Base-by-base conservation (phyloP, 2,797 vertebrate genomes). In the Threskiornis aethiopicus region DNA sequence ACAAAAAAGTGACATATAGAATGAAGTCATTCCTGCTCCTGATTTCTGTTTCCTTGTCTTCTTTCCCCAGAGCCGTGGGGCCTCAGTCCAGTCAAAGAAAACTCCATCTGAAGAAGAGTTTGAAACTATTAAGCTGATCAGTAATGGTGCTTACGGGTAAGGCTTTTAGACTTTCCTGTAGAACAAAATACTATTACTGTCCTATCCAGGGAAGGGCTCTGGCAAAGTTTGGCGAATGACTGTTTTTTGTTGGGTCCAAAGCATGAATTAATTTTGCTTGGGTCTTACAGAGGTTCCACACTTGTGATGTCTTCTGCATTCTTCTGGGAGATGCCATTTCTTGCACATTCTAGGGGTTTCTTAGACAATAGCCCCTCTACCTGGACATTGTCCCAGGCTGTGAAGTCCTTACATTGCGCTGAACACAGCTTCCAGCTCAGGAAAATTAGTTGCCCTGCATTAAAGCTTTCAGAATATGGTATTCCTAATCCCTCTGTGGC, bases 61-160 rank as follows among this genome's bases (percentile, higher is more conserved):
- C 62, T 95, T 97, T 91, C n/a, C 37, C 29, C 93, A 99, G 99
- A 98, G 98, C 95, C 99, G 97, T 67, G 98, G 98, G 37, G 97
- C 98, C 33, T 92, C 98, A 4, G 94, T 98, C 61, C 98, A 98
- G 42, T 96, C 98, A 47, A 98, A 98, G 89, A 99, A 99, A 98
- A 96, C 99, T 3, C 99, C 99, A 1, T 98, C 98, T 77, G 99
- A 99, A 96, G 99, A 99, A 87, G 99, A 99, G 96, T 99, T 99
- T 94, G 99, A 99, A 96, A 99, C 98, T 94, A 99, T 99, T 97
- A 99, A 99, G 96, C 98, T 99, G 31, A 99, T 99, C 98, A 99
- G 99, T 97, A 99, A 99, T 89, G 99, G 99, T 71, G 99, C 99
- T 72, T 99, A 99, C 85, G 99, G 99, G 99, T 99, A 98, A 97